Percentiles rank a stretch among this genome's conserved stretches.
phyloP scores from a whole-genome alignment of 2,113 vertebrate species.

The Osmerus mordax region DNA sequence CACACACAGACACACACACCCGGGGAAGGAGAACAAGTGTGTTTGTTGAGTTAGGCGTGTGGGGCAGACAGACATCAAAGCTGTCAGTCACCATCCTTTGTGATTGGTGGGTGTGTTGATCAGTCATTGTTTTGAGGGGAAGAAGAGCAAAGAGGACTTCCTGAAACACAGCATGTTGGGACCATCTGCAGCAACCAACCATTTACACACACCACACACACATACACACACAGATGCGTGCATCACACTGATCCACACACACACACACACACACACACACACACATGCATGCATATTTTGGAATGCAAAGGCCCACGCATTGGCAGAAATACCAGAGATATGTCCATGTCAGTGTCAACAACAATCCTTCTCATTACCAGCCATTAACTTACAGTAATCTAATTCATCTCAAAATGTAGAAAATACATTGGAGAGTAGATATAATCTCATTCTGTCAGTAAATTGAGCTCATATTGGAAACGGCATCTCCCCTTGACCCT shows the following conservation, averaged over 20 bases:
- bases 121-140: conserved; percentile 87
- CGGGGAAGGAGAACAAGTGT: conserved; percentile 37
- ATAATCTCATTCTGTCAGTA: conserved; percentile 59
- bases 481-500: conserved; percentile 62
- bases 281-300: background rate
- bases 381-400: conserved; percentile 55
- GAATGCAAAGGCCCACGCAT: background rate
- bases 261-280: background rate
- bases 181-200: conserved; percentile 69
- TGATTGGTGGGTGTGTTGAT: conserved; percentile 79
- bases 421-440: conserved; percentile 50
- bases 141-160: conserved; percentile 96
- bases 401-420: conserved; percentile 59
- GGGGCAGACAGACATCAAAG: conserved; percentile 68
- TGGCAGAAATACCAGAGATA: conserved; percentile 17
- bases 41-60: conserved; percentile 12
- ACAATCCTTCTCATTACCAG: conserved; percentile 49
- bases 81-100: conserved; percentile 78
- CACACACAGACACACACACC: background rate
- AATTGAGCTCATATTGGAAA: conserved; percentile 57
- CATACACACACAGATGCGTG: background rate
- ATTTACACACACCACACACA: background rate
- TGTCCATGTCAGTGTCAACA: conserved; percentile 51
- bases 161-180: conserved; percentile 85
- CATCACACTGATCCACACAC: conserved; percentile 8